phyloP scores from a whole-genome alignment of 2,113 vertebrate species.

The Ibidorhyncha struthersii region DNA sequence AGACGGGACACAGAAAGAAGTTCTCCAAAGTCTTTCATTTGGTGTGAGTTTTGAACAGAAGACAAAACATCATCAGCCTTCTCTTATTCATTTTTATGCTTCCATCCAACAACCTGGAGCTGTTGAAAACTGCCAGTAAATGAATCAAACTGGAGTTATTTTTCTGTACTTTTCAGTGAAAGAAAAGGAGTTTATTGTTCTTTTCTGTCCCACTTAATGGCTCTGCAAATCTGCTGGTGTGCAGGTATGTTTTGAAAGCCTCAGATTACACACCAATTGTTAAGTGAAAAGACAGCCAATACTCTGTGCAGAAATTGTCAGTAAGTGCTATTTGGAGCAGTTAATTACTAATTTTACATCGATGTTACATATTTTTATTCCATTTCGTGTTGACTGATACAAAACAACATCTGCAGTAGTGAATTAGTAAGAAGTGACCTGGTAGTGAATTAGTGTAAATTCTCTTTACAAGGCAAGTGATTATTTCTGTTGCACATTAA shows the following conservation, averaged over 20 bases:
- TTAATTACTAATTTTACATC: slow-evolving; percentile 13
- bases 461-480: not conserved
- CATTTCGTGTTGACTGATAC: not conserved
- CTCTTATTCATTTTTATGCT: not conserved
- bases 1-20: not conserved
- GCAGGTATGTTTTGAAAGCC: not conserved
- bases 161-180: not conserved
- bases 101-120: not conserved
- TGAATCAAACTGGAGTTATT: not conserved
- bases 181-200: not conserved
- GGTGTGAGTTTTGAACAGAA: not conserved
- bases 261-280: not conserved
- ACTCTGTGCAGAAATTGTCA: not conserved
- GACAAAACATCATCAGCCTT: not conserved
- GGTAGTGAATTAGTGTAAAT: not conserved
- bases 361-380: not conserved
- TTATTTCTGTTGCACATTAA: not conserved
- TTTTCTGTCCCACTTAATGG: not conserved
- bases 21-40: not conserved
- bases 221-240: not conserved
- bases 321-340: not conserved
- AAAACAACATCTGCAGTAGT: not conserved
- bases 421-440: not conserved
- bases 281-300: not conserved
- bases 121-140: not conserved